phyloP scores from a whole-genome alignment of 2,113 vertebrate genomes.

The Felis chaus region DNA sequence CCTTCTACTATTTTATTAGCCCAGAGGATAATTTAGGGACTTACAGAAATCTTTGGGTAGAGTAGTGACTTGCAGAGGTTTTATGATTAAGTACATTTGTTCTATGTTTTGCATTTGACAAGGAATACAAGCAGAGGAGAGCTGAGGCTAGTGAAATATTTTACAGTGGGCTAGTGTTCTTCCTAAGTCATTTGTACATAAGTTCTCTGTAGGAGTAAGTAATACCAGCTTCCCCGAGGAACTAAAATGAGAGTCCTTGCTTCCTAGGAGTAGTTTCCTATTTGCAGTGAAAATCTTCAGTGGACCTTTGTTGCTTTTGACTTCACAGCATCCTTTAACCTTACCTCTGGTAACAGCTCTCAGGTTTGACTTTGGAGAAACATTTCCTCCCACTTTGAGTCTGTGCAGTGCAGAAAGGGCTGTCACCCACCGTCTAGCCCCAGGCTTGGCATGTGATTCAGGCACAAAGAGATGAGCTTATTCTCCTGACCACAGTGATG shows the following conservation, averaged over 20 bases:
- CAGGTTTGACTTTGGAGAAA: neutral
- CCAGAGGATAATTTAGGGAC: neutral
- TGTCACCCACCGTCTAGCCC: neutral
- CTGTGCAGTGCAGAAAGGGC: neutral
- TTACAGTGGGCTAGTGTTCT: neutral
- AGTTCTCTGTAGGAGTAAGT: neutral
- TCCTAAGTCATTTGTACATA: neutral
- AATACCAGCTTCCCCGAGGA: neutral
- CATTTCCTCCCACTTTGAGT: neutral
- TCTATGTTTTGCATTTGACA: neutral
- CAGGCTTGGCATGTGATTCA: neutral
- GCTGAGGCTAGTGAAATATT: neutral
- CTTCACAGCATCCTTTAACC: neutral
- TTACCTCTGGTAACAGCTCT: neutral
- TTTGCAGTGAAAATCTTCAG: neutral
- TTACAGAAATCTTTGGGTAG: neutral
- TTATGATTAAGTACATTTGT: neutral
- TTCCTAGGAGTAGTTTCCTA: conserved; percentile 10
- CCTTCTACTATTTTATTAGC: neutral
- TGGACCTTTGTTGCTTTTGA: neutral
- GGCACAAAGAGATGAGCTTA: neutral
- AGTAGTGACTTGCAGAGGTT: neutral
- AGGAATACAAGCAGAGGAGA: neutral
- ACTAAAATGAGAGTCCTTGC: neutral
- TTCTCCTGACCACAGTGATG: neutral